phyloP scores from a whole-genome alignment of 2,888 invertebrate genomes.

The Caenorhabditis imperialis region DNA sequence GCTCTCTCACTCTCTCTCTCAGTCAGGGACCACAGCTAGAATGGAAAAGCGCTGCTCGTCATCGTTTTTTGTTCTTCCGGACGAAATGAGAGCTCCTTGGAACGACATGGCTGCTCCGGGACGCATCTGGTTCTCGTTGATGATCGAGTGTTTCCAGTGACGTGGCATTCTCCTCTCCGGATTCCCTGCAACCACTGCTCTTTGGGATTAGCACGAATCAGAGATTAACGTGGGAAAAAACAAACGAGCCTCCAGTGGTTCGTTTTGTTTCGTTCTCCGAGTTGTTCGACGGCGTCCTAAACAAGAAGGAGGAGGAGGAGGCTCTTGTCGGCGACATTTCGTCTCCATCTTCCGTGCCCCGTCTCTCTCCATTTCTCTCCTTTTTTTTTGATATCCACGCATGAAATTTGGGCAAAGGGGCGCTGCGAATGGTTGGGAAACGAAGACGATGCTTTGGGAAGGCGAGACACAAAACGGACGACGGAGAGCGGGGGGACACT shows the following conservation, averaged over 20 bases:
- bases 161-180: slow-evolving; percentile 17
- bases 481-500: slow-evolving; percentile 8
- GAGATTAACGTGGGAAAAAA: slow-evolving; percentile 21
- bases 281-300: too few relatives aligned
- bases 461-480: slow-evolving; percentile 9
- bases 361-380: slow-evolving; percentile 9
- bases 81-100: slow-evolving; percentile 12
- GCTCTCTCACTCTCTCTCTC: too few relatives aligned
- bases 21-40: too few relatives aligned
- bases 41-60: too few relatives aligned
- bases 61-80: too few relatives aligned
- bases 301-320: too few relatives aligned
- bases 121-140: slow-evolving; percentile 42
- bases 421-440: slow-evolving; percentile 42
- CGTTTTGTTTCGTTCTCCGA: background rate
- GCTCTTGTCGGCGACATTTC: slow-evolving; percentile 1
- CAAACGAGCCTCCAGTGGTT: slow-evolving; percentile 7
- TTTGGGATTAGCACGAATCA: slow-evolving; percentile 16
- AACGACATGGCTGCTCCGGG: slow-evolving; percentile 18
- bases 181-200: background rate
- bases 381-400: slow-evolving; percentile 11
- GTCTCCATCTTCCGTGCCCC: slow-evolving; percentile 2
- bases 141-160: slow-evolving; percentile 29
- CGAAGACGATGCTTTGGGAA: slow-evolving; percentile 20
- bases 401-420: slow-evolving; percentile 24